Conservation (phyloP, 2,888 invertebrate species). For the Oconnorella tubifera region DNA sequence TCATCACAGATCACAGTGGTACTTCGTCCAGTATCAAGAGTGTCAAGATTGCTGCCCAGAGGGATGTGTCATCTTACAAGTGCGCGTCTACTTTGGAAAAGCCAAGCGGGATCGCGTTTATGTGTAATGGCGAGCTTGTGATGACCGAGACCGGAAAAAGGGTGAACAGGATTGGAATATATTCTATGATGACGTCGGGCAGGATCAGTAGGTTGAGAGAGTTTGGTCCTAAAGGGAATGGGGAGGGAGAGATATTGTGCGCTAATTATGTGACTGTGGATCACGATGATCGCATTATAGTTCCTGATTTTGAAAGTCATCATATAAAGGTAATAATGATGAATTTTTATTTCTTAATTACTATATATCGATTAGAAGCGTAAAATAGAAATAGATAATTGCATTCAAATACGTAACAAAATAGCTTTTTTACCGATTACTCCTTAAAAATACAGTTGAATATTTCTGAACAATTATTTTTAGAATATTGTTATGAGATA, state of each 20-base stretch:
- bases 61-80: not conserved
- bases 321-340: slow-evolving; percentile 25
- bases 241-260: slow-evolving; percentile 17
- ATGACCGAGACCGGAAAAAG: slow-evolving; percentile 23
- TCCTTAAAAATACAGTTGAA: too few relatives aligned
- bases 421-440: too few relatives aligned
- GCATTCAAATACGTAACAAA: too few relatives aligned
- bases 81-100: slow-evolving; percentile 4
- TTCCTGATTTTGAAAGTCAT: slow-evolving; percentile 25
- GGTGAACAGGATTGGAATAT: slow-evolving; percentile 18
- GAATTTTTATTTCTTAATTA: too few relatives aligned
- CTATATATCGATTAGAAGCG: too few relatives aligned
- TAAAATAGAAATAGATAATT: too few relatives aligned
- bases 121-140: slow-evolving; percentile 24
- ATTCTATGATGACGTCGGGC: not conserved
- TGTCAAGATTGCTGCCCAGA: not conserved
- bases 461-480: too few relatives aligned
- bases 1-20: slow-evolving; percentile 21
- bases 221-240: slow-evolving; percentile 21
- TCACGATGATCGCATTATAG: slow-evolving; percentile 23
- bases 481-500: too few relatives aligned
- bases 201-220: slow-evolving; percentile 13
- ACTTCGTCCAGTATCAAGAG: slow-evolving; percentile 8
- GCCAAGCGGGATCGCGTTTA: slow-evolving; percentile 23
- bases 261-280: slow-evolving; percentile 29